These are phyloP conservation scores for Agrilus biguttatus DNA, from an alignment of 2,888 invertebrate species.

Conservation along the genomic window DNA sequence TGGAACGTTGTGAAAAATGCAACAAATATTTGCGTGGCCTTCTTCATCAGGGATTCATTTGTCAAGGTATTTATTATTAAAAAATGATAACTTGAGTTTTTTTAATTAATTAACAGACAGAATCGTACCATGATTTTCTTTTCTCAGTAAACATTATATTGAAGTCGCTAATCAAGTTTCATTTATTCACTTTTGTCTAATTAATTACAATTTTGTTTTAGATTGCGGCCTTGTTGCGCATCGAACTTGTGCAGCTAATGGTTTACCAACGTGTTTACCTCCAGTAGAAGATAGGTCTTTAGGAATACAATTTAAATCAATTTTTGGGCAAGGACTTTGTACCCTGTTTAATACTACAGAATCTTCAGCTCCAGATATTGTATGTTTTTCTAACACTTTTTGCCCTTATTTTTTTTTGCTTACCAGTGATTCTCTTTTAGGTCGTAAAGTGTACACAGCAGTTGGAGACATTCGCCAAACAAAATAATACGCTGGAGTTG, in stretches of 20 bases:
- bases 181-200: too few relatives aligned
- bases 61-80: constrained; percentile 37
- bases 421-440: constrained; percentile 6
- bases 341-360: constrained; percentile 43
- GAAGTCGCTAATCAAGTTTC: too few relatives aligned
- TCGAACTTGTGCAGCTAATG: constrained; percentile 51
- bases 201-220: constrained; percentile 19
- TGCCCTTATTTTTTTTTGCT: neutral
- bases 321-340: constrained; percentile 50
- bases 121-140: too few relatives aligned
- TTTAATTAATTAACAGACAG: neutral
- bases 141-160: too few relatives aligned
- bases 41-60: constrained; percentile 55
- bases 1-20: constrained; percentile 60
- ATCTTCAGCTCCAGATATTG: constrained; percentile 42
- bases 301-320: constrained; percentile 22
- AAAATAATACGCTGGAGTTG: constrained; percentile 39
- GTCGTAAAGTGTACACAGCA: constrained; percentile 42
- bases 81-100: neutral
- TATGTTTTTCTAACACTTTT: constrained; percentile 17
- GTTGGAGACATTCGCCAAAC: constrained; percentile 42
- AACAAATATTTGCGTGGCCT: constrained; percentile 55
- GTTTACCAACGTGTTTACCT: constrained; percentile 41
- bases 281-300: constrained; percentile 16
- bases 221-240: constrained; percentile 58